phyloP scores from a whole-genome alignment of 2,113 vertebrate species.

The Callaeas wilsoni region DNA sequence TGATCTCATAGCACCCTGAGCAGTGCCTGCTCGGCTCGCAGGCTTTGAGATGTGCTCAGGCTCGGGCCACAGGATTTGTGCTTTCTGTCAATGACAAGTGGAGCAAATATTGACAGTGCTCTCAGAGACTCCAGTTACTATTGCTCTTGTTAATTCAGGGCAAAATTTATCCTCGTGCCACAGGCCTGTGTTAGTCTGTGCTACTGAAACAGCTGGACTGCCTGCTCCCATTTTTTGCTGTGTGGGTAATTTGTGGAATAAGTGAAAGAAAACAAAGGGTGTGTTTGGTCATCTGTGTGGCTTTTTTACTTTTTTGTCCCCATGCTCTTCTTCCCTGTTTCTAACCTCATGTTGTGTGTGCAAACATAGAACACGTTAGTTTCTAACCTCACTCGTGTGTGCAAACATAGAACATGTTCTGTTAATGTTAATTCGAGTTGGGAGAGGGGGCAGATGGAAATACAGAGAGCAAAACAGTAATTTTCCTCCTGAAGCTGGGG shows the following conservation, averaged over 20 bases:
- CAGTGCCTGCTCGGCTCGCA: not conserved
- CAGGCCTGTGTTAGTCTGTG: not conserved
- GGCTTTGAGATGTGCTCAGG: not conserved
- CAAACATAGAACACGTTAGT: not conserved
- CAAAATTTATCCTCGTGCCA: conserved; percentile 11
- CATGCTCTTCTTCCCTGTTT: not conserved
- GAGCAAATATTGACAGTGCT: conserved; percentile 59
- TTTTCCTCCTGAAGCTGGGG: not conserved
- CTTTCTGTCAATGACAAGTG: conserved; percentile 25
- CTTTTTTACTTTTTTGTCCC: not conserved
- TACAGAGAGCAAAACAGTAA: not conserved
- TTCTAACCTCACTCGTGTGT: accelerated
- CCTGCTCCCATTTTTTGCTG: not conserved
- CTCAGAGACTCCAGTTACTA: conserved; percentile 35
- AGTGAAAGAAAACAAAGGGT: not conserved
- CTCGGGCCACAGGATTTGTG: not conserved
- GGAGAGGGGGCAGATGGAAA: not conserved
- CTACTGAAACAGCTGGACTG: not conserved
- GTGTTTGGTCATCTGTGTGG: not conserved
- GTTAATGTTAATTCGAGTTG: not conserved
- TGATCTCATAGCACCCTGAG: not conserved
- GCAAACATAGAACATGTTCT: not conserved
- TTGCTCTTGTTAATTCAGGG: conserved; percentile 50
- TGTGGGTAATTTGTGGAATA: not conserved
- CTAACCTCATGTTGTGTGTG: not conserved